Evolutionary conservation across 1,140 invertebrate species (phyloP), one percentile per base, ranked within the genome.

Genomic region (Lepidurus packardi): DNA sequence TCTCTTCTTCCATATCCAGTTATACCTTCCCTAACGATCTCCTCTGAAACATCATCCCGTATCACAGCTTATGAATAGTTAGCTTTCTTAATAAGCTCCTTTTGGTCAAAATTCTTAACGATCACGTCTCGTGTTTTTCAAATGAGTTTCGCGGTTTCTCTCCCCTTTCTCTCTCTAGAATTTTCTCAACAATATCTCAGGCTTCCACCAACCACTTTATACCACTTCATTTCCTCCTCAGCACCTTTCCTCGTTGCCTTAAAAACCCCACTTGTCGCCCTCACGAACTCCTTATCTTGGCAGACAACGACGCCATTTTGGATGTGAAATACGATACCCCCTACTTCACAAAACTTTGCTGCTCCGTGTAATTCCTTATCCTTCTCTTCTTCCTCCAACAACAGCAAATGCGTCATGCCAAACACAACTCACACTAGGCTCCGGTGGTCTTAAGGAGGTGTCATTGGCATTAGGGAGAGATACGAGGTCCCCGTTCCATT

Each of bases 391-490:
- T 65, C 53, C 21, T 65, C 34, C 3, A 34, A 34, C 34, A 34
- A 34, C 34, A 34, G 34, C 34, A 34, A 34, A 34, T 34, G 34
- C 34, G 34, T 34, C 34, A 34, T 34, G 34, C 3, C 34, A 4
- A 34, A 34, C 3, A 34, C 34, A 34, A 34, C 34, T 34, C 34
- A 34, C 34, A 34, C 34, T 6, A 16, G 53, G 53, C 53, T 65
- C 53, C 53, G 16, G 53, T 65, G 53, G 53, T 65, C 53, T 65
- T 65, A 65, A 21, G 53, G 45, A 47, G 16, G 45, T 65, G 53
- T 65, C 53, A 16, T 16, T 65, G 1, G 53, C 53, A 65, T 65
- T 65, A 65, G n/a, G 53, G 34, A 34, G 34, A 34, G 34, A 65
- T 65, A 65, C 53, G 16, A 13, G 21, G 4, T 5, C 53, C 16